phyloP scores from a whole-genome alignment of 2,797 vertebrate genomes.

The Melanotaenia maccullochi region DNA sequence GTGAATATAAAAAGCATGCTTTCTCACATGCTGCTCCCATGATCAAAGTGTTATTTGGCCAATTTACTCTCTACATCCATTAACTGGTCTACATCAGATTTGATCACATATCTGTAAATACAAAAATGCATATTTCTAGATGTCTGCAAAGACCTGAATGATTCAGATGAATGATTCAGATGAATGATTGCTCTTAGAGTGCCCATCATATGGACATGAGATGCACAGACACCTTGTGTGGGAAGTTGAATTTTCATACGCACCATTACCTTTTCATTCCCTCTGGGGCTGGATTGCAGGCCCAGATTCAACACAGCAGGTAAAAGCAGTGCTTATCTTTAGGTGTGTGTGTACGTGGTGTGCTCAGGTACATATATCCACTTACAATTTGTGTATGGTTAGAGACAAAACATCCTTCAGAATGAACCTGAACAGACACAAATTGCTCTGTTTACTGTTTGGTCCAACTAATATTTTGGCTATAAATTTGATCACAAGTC shows the following conservation, averaged over 20 bases:
- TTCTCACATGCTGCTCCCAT: constrained; percentile 3
- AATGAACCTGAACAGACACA: constrained; percentile 2
- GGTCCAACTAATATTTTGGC: background rate
- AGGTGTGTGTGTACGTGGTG: constrained; percentile 9
- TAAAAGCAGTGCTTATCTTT: constrained; percentile 21
- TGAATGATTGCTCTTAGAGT: constrained; percentile 36
- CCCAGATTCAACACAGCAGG: constrained; percentile 59
- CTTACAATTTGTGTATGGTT: constrained; percentile 4
- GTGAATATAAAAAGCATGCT: constrained; percentile 2
- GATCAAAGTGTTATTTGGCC: constrained; percentile 3
- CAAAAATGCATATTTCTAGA: constrained; percentile 2
- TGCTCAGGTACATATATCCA: constrained; percentile 1
- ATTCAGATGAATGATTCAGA: constrained; percentile 18
- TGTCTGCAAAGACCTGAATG: constrained; percentile 10
- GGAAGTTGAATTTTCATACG: constrained; percentile 53
- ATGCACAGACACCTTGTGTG: constrained; percentile 48
- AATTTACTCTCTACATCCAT: constrained; percentile 9
- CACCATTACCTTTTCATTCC: constrained; percentile 68
- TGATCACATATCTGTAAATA: constrained; percentile 15
- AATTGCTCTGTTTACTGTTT: background rate
- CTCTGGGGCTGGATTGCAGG: constrained; percentile 57
- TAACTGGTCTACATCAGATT: constrained; percentile 1
- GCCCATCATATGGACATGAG: constrained; percentile 29
- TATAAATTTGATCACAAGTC: background rate
- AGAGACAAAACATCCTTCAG: constrained; percentile 19